phyloP scores from a whole-genome alignment of 1,140 invertebrate species.

The Cyclina sinensis region DNA sequence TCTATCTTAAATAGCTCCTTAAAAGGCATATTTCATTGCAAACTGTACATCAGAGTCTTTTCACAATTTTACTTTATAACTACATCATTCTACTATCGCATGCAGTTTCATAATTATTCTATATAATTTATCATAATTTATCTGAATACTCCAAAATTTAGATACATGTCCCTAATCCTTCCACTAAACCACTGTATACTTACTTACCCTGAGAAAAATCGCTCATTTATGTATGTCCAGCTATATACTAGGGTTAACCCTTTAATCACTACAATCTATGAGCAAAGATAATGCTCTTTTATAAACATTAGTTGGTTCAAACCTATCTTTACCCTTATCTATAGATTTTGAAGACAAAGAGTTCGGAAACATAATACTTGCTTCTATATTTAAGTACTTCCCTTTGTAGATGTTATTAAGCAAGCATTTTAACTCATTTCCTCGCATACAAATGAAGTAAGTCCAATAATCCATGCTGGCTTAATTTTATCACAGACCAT shows the following conservation, averaged over 20 bases:
- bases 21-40: no score
- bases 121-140: no score
- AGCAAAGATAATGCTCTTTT: constrained; percentile 5
- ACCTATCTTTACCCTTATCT: neutral
- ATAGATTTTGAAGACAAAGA: constrained; percentile 10
- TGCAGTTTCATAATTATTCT: no score
- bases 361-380: neutral
- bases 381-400: neutral
- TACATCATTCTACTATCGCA: no score
- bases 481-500: no score
- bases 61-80: no score
- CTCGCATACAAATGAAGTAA: neutral
- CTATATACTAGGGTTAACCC: neutral
- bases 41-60: no score
- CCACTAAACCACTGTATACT: no score
- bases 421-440: neutral
- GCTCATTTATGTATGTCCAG: neutral
- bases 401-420: neutral
- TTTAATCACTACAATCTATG: neutral
- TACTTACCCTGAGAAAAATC: neutral
- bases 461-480: no score
- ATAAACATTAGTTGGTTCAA: neutral
- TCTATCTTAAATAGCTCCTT: no score
- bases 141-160: neutral
- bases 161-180: neutral